phyloP scores from a whole-genome alignment of 2,888 invertebrate species.

The Polyommatus icarus region DNA sequence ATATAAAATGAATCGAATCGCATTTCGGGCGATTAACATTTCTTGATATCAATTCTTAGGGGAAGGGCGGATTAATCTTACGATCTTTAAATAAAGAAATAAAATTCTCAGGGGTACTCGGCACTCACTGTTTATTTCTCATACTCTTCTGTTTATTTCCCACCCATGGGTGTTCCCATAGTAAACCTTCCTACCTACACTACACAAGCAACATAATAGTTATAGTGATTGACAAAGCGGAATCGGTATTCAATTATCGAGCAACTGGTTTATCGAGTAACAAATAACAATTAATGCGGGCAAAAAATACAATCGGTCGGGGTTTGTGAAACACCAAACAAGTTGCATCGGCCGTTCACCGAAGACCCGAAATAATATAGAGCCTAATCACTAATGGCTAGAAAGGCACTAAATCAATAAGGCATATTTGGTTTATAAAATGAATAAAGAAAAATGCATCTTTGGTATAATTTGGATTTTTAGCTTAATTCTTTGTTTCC shows the following conservation, averaged over 20 bases:
- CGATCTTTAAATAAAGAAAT: too few species aligned
- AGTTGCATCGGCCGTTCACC: neutral
- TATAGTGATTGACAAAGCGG: slow-evolving; percentile 14
- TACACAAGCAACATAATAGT: neutral
- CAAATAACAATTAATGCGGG: neutral
- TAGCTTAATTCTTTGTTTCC: too few species aligned
- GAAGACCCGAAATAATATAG: neutral
- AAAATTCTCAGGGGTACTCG: too few species aligned
- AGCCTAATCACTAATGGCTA: neutral
- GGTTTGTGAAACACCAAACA: neutral
- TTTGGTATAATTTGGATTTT: too few species aligned
- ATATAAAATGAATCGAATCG: neutral
- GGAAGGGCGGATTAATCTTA: too few species aligned
- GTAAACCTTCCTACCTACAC: neutral
- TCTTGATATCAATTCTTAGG: neutral
- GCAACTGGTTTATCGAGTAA: slow-evolving; percentile 25
- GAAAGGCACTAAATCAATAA: too few species aligned
- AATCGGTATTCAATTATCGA: slow-evolving; percentile 30
- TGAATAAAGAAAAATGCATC: too few species aligned
- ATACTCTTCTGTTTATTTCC: too few species aligned
- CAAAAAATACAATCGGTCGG: neutral
- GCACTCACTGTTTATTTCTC: too few species aligned
- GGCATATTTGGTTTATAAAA: too few species aligned
- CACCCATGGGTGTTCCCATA: neutral
- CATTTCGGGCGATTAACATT: too few species aligned